Evolutionary conservation across 2,888 invertebrate genomes (phyloP), one percentile per base, ranked within the genome.

Genomic region (Protodeltote pygarga): DNA sequence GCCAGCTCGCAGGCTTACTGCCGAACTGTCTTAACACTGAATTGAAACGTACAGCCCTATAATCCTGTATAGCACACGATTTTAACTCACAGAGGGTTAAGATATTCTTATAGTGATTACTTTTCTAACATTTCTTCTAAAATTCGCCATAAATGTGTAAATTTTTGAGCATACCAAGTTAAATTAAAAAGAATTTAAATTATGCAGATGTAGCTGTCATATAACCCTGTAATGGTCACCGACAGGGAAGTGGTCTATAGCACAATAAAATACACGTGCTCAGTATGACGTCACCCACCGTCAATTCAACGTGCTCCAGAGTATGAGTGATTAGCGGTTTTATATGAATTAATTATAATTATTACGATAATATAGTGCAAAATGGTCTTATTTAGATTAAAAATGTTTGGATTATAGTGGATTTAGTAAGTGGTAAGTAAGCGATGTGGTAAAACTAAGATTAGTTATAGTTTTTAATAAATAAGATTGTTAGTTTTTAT

Each of bases 231-330:
- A 51, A 55, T 47, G 42, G 52, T 48, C 24, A 45, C 41, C 44
- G 48, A 34, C 38, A 53, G 69, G 77, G 74, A 77, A 73, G 71
- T 67, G 60, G 48, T 53, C 55, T 58, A 67, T 65, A 66, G 55
- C 40, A 47, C 60, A 58, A 62, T 71, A 59, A 59, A 62, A 42
- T 54, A 68, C 68, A 64, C 69, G 70, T 65, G 55, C 47, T 47
- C 16, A 34, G 45, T 16, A 55, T 75, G 71, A 73, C 70, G 71
- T 63, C 47, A 62, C 17, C 13, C 42, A 21, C 34, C 24, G 50
- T 52, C 21, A 53, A 50, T 51, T 44, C 33, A 17, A 24, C 31
- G 39, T 14, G 23, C 10, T 29, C 31, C 27, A 40, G 38, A 9
- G n/a, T 13, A 63, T 3, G n/a, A 55, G 44, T 29, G 46, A 11